phyloP scores from a whole-genome alignment of 2,797 vertebrate species.

The Dallia pectoralis region DNA sequence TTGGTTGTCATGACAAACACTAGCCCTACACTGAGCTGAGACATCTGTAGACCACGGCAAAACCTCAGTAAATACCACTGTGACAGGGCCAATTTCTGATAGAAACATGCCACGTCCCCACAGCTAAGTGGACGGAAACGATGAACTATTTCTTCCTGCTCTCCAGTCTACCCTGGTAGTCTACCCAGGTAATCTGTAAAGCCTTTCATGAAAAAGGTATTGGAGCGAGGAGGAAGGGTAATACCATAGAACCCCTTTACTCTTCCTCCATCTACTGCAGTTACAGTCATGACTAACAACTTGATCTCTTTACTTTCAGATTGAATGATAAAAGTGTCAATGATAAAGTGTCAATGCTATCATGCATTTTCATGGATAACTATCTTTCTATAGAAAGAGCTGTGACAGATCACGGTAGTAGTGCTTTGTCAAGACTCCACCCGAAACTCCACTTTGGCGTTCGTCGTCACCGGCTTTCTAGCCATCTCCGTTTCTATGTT shows the following conservation, averaged over 20 bases:
- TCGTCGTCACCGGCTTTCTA: no score
- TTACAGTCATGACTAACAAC: not conserved
- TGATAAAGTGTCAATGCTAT: not conserved
- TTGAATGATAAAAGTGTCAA: no score
- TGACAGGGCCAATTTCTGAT: conserved; percentile 31
- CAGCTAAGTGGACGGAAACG: conserved; percentile 24
- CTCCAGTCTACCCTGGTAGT: not conserved
- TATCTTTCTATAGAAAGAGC: not conserved
- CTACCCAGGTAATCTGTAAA: conserved; percentile 30
- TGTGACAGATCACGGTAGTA: not conserved
- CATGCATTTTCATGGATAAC: not conserved
- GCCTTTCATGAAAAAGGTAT: conserved; percentile 3
- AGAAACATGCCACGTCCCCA: conserved; percentile 27
- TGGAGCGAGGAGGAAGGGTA: conserved; percentile 11
- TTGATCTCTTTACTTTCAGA: not conserved
- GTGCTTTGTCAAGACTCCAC: no score
- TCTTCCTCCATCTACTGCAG: not conserved
- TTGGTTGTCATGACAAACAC: conserved; percentile 77
- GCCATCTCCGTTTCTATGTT: no score
- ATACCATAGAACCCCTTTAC: conserved; percentile 13
- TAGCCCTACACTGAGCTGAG: conserved; percentile 54
- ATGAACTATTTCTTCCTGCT: conserved; percentile 20
- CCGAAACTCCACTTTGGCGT: no score
- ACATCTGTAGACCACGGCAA: conserved; percentile 28
- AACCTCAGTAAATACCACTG: conserved; percentile 36